Base-by-base conservation (phyloP, 2,797 vertebrate genomes). In the Allobates femoralis region DNA sequence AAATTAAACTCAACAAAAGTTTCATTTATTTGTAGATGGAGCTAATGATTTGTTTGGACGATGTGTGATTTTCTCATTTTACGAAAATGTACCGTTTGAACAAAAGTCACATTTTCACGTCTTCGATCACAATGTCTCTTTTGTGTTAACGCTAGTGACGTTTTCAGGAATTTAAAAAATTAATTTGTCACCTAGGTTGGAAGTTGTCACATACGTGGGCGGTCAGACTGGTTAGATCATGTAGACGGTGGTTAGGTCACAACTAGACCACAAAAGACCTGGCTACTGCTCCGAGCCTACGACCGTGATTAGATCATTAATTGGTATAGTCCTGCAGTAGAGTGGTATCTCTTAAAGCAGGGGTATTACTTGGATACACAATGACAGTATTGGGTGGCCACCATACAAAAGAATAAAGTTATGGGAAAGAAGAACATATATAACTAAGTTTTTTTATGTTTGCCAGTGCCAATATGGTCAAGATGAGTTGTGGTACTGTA, bases 31-130 rank as follows among this genome's bases (percentile, higher is more conserved):
- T 88, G 88, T 67, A 77, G n/a, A 56, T 74, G 58, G 87, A 85
- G 88, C 78, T 60, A 86, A 81, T 77, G 60, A 71, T 50, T 34
- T 77, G 46, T 86, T 83, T 89, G 80, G 84, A 90, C 69, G 4
- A 18, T 58, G 66, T 56, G 79, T 41, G n/a, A 71, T 71, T 79
- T 56, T 26, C n/a, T 73, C 10, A 71, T 73, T 71, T 73, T 73
- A 28, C 37, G 28, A 71, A 55, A 81, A 81, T 53, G 21, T 66
- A 64, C 53, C 11, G 3, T 10, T 55, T 41, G 19, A 55, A 81
- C 55, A 46, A 69, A 71, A 81, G 28, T 3, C 1, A 69, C 2
- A 71, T 32, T 21, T 41, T 64, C 14, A 18, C 1, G 34, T 64
- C 58, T 46, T 46, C 37, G 7, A 53, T 73, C 21, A 82, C 32